Percentiles rank a stretch among this genome's conserved stretches.
Conservation (phyloP, 2,113 vertebrate genomes). For the Panthera tigris region DNA sequence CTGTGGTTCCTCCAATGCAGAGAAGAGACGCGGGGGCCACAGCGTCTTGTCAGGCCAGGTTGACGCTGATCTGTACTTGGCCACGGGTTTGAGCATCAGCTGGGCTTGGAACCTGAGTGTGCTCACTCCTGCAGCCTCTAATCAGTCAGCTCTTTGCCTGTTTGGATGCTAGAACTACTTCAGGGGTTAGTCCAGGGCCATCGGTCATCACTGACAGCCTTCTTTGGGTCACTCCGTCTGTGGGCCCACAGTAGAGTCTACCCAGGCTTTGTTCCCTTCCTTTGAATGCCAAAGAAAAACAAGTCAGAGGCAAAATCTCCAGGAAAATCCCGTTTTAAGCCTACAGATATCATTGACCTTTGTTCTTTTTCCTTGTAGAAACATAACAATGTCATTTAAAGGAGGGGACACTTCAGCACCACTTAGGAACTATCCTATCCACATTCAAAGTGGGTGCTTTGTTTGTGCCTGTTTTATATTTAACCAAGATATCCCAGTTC, state of each 20-base stretch:
- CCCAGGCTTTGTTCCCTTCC: background rate
- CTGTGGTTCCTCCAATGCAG: background rate
- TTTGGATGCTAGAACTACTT: background rate
- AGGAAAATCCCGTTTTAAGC: background rate
- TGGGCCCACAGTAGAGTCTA: background rate
- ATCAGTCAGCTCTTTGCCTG: background rate
- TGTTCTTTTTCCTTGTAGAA: background rate
- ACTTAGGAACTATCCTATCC: background rate
- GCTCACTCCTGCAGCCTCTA: background rate
- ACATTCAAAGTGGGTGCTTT: background rate
- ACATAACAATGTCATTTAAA: background rate
- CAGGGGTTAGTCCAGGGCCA: background rate
- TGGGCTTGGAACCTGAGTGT: background rate
- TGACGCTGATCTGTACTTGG: background rate
- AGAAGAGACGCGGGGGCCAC: background rate
- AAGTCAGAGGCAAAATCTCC: background rate
- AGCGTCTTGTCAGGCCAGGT: background rate
- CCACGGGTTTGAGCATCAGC: background rate
- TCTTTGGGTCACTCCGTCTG: background rate
- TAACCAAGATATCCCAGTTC: background rate
- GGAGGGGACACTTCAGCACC: background rate
- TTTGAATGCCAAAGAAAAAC: background rate
- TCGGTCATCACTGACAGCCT: background rate
- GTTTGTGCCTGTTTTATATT: background rate
- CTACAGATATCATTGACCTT: background rate